Evolutionary conservation across 2,888 invertebrate species (phyloP).

Genomic region (Acanthoscelides obtectus): DNA sequence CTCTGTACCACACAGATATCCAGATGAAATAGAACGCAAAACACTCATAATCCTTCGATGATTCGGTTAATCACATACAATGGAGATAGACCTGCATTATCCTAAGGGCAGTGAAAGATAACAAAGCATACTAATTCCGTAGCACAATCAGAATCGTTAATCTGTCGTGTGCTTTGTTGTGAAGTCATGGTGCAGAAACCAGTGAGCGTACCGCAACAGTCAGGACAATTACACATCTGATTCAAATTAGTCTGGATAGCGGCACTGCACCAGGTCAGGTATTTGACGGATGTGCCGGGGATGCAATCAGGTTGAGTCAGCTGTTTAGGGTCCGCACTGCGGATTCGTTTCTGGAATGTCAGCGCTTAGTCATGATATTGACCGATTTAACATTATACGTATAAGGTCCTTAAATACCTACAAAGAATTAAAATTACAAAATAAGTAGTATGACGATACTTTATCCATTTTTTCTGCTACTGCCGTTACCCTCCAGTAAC

Average conservation of each 20-base stretch:
- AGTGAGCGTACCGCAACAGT: not conserved
- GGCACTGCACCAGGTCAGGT: not conserved
- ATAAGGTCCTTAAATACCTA: too few relatives aligned
- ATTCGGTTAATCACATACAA: too few relatives aligned
- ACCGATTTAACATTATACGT: too few relatives aligned
- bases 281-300: not conserved
- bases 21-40: too few relatives aligned
- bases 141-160: not conserved
- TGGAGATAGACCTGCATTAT: too few relatives aligned
- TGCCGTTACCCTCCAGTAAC: too few relatives aligned
- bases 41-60: too few relatives aligned
- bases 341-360: not conserved
- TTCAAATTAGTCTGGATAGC: not conserved
- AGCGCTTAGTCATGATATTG: not conserved
- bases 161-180: not conserved
- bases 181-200: not conserved
- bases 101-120: not conserved
- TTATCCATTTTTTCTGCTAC: too few relatives aligned
- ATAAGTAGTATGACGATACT: too few relatives aligned
- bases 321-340: not conserved
- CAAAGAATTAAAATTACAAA: too few relatives aligned
- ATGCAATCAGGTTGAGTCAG: not conserved
- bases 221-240: not conserved
- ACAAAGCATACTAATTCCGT: not conserved
- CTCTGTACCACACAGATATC: too few relatives aligned